A percentile compares a stretch with the other conserved stretches of the same genome.
Conservation (phyloP, 2,888 invertebrate species). For the Oscheius onirici region DNA sequence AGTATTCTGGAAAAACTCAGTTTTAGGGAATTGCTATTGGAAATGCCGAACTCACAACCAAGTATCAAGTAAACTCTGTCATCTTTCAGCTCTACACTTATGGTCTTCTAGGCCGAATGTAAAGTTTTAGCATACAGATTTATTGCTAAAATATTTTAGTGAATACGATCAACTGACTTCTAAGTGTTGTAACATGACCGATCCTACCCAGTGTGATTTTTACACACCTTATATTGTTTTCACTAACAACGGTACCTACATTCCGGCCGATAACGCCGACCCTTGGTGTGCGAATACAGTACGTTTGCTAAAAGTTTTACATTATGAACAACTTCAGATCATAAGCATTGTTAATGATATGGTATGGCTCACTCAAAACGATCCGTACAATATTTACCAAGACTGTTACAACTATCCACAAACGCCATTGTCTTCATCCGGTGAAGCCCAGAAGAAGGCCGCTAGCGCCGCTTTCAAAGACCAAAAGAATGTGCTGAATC, state of each 20-base stretch:
- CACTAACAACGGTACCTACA: constrained; percentile 44
- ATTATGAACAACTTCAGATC: constrained; percentile 31
- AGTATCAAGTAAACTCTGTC: constrained; percentile 54
- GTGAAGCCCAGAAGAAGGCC: not conserved
- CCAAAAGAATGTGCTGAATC: constrained; percentile 43
- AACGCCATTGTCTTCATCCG: not conserved
- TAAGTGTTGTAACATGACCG: constrained; percentile 36
- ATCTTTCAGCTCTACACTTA: constrained; percentile 58
- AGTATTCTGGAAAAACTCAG: not conserved
- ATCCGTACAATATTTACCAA: constrained; percentile 54
- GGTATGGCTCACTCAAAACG: constrained; percentile 45
- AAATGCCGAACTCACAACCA: constrained; percentile 50
- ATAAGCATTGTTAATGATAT: constrained; percentile 40
- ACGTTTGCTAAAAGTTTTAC: not conserved
- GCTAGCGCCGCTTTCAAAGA: not conserved
- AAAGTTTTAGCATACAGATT: not conserved
- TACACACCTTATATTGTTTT: constrained; percentile 48
- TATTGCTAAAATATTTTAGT: not conserved
- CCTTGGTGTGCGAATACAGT: constrained; percentile 40
- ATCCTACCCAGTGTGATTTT: constrained; percentile 50
- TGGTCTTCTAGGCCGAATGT: constrained; percentile 57
- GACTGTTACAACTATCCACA: constrained; percentile 43
- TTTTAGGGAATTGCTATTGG: constrained; percentile 59
- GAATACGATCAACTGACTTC: constrained; percentile 14
- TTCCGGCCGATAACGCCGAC: constrained; percentile 36